Conservation (phyloP, 2,113 vertebrate genomes). For the Pangasianodon hypophthalmus region DNA sequence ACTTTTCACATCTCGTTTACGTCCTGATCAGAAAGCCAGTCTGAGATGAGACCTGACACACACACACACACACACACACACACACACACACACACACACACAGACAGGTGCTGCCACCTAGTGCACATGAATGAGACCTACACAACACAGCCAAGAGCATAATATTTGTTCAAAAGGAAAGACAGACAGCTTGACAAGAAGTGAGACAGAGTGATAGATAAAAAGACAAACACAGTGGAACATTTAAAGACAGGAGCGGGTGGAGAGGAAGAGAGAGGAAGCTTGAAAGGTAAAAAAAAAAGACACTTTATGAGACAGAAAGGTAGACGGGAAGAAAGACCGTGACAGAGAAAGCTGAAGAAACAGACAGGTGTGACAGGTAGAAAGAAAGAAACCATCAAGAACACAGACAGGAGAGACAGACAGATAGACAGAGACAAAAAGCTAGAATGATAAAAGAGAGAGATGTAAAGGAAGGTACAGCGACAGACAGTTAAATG, state of each 20-base stretch:
- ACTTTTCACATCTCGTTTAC: slow-evolving; percentile 74
- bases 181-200: not conserved
- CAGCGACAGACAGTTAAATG: not conserved
- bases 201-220: not conserved
- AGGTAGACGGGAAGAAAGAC: not conserved
- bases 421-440: not conserved
- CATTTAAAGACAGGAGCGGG: not conserved
- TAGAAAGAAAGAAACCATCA: not conserved
- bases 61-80: not conserved
- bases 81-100: slow-evolving; percentile 24
- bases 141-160: not conserved
- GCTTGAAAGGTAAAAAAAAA: not conserved
- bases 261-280: not conserved
- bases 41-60: not conserved
- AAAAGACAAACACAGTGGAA: not conserved
- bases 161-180: not conserved
- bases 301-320: not conserved
- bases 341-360: not conserved
- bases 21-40: slow-evolving; percentile 70
- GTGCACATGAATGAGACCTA: not conserved
- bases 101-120: slow-evolving; percentile 26
- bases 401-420: not conserved
- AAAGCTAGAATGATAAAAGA: not conserved
- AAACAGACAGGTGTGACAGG: not conserved
- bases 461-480: not conserved